Evolutionary conservation across 2,113 vertebrate species (phyloP), one percentile per base, ranked within the genome.

Genomic region (Ivindomyrus marchei): DNA sequence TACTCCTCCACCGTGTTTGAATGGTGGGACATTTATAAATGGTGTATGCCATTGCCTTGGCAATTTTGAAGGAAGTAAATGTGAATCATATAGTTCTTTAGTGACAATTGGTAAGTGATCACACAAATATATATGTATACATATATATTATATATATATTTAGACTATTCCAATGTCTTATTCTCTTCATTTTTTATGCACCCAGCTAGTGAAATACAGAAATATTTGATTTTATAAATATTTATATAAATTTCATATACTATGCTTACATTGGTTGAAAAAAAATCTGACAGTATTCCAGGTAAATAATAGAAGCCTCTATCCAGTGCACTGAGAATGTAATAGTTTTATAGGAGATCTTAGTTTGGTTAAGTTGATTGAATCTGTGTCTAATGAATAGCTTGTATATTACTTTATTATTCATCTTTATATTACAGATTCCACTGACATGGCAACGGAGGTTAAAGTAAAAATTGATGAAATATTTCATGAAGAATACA

Each of bases 391-490:
- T 31, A 31, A 74, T 5, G 70, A 77, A 39, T 36, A 80, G 36
- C 15, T 42, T 80, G 13, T 19, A 42, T 80, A 39, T 80, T 80
- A 80, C 5, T 42, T 80, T 42, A 80, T 42, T 80, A 42, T 80
- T 42, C n/a, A 70, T 70, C n/a, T 70, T 70, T 31, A 70, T 31
- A 31, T 70, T 70, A 11, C 62, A 93, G 93, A 89, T 85, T 0
- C 1, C 19, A 89, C 91, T 89, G 42, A 89, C 31, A 90, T 70
- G 36, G 31, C 53, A 89, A 74, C 62, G 5, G 2, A 45, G n/a
- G 89, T 91, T 88, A 66, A 24, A 3, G 24, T 92, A 85, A 74
- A 89, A 45, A 5, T 93, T 27, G 31, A 89, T 4, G 1, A 80
- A 19, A 0, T 0, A 1, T 92, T 89, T 88, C 10, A 0, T 1